Evolutionary conservation across 1,140 invertebrate genomes (phyloP).

Genomic region (Drosophila auraria): DNA sequence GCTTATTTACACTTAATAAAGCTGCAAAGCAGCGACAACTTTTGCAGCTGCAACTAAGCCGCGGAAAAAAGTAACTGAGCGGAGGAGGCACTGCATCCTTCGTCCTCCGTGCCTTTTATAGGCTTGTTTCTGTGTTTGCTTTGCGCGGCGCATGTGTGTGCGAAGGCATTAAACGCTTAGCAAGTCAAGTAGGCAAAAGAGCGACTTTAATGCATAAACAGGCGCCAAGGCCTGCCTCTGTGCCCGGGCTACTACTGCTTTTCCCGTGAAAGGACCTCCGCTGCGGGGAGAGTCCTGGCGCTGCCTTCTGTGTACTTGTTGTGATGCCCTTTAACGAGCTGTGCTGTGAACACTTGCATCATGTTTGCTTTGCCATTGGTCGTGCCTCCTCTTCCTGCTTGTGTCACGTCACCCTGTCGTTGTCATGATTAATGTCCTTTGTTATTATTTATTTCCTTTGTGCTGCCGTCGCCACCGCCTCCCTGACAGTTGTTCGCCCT

Average conservation of each 20-base stretch:
- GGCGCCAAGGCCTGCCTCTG: slow-evolving; percentile 21
- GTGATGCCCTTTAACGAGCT: slow-evolving; percentile 71
- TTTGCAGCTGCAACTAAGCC: slow-evolving; percentile 63
- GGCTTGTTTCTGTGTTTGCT: slow-evolving; percentile 43
- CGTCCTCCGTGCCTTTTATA: slow-evolving; percentile 15
- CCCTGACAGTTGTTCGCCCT: slow-evolving; percentile 51
- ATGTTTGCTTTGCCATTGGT: slow-evolving; percentile 69
- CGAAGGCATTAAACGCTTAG: slow-evolving; percentile 72
- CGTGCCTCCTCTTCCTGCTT: neutral
- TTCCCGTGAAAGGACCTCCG: slow-evolving; percentile 9
- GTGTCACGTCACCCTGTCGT: slow-evolving; percentile 40
- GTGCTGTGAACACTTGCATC: slow-evolving; percentile 47
- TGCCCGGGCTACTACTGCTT: slow-evolving; percentile 13
- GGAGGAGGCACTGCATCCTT: slow-evolving; percentile 15
- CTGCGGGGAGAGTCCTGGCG: slow-evolving; percentile 10
- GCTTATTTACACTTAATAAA: slow-evolving; percentile 83
- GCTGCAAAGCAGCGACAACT: slow-evolving; percentile 53
- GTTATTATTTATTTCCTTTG: slow-evolving; percentile 67
- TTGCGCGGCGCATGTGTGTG: slow-evolving; percentile 47
- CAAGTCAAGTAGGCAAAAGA: slow-evolving; percentile 51
- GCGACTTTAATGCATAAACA: slow-evolving; percentile 58
- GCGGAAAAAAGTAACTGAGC: slow-evolving; percentile 9
- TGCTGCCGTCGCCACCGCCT: slow-evolving; percentile 28
- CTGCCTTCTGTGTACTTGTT: slow-evolving; percentile 56
- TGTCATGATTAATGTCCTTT: slow-evolving; percentile 67